These are phyloP conservation scores for Furnarius figulus DNA, from an alignment of 2,113 vertebrate species.

Conservation along the genomic window DNA sequence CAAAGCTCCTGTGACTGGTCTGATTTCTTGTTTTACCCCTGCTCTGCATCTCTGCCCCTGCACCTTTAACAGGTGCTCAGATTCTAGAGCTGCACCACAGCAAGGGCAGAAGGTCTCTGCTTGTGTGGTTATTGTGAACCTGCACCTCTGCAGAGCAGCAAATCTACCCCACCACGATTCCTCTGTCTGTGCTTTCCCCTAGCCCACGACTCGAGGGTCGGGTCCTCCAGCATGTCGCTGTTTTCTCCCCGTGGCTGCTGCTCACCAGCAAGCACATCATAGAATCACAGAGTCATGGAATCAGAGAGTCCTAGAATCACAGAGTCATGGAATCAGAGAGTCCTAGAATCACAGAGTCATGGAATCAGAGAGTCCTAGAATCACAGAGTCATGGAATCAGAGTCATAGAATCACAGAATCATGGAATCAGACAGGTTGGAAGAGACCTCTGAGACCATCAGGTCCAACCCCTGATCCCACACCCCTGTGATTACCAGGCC, in stretches of 20 bases:
- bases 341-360: no score
- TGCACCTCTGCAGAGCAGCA: background rate
- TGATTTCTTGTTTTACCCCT: background rate
- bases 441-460: no score
- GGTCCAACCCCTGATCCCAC: no score
- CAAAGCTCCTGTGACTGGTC: background rate
- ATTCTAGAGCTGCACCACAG: background rate
- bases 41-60: background rate
- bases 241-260: fast-evolving
- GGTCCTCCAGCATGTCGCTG: fast-evolving
- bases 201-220: fast-evolving
- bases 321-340: no score
- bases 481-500: no score
- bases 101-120: background rate
- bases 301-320: no score
- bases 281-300: no score
- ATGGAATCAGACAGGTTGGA: no score
- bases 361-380: no score
- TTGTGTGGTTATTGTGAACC: background rate
- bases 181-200: background rate
- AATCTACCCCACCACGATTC: fast-evolving
- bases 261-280: fast-evolving
- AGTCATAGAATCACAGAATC: no score
- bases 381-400: no score
- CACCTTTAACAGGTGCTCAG: background rate